Percentiles rank a stretch among this genome's conserved stretches.
These are phyloP conservation scores for Melanostigma gelatinosum DNA, from an alignment of 2,113 vertebrate genomes.

Conservation along the genomic window DNA sequence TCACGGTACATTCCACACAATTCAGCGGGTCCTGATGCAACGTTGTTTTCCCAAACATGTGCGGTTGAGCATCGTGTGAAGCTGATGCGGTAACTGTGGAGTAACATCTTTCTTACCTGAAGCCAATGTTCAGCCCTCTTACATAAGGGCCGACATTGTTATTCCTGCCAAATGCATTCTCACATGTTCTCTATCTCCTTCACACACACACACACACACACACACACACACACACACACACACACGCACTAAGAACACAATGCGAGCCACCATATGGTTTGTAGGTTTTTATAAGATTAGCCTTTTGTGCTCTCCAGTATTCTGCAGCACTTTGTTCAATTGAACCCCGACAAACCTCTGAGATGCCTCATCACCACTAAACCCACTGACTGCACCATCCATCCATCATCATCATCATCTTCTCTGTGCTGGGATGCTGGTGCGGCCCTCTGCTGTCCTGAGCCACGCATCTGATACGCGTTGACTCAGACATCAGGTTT, in stretches of 20 bases:
- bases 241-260: background rate
- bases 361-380: conserved; percentile 27
- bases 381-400: conserved; percentile 30
- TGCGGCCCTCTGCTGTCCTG: background rate
- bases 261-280: background rate
- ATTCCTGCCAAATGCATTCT: conserved; percentile 22
- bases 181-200: conserved; percentile 3
- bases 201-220: background rate
- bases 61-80: background rate
- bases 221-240: background rate
- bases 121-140: conserved; percentile 34
- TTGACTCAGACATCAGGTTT: background rate
- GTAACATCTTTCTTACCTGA: conserved; percentile 36
- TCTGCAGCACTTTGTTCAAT: conserved; percentile 58
- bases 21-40: conserved; percentile 27
- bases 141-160: conserved; percentile 28
- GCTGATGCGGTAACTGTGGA: conserved; percentile 35
- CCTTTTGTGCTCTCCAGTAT: conserved; percentile 32
- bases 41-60: background rate
- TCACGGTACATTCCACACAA: background rate
- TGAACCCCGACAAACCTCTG: conserved; percentile 28
- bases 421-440: background rate
- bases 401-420: background rate
- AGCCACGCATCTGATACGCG: background rate
- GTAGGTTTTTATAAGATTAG: conserved; percentile 41